These are phyloP conservation scores for Takifugu bimaculatus DNA, from an alignment of 2,113 vertebrate genomes.

Conservation along the genomic window DNA sequence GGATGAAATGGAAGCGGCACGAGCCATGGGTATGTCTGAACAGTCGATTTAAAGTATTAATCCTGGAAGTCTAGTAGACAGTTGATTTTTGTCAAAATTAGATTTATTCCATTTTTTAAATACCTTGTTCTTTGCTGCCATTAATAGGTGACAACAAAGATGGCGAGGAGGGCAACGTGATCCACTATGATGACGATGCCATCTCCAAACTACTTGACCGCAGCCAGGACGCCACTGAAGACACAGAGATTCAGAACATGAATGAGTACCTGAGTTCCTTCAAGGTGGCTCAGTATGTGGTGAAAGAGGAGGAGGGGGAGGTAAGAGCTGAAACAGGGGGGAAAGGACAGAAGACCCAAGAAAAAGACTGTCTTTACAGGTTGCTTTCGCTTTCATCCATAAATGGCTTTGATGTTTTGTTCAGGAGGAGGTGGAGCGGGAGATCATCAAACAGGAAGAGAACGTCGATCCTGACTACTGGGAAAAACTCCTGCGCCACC, in stretches of 20 bases:
- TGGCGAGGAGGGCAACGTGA: constrained; percentile 92
- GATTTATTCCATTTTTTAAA: neutral
- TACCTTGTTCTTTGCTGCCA: neutral
- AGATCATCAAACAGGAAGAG: constrained; percentile 99
- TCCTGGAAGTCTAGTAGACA: neutral
- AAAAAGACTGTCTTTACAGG: no score
- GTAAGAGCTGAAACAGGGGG: constrained; percentile 68
- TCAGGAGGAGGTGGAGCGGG: constrained; percentile 94
- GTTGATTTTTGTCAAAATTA: neutral
- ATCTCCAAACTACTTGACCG: constrained; percentile 96
- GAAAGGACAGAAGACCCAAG: no score
- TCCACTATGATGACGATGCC: constrained; percentile 93
- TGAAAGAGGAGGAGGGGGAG: constrained; percentile 97
- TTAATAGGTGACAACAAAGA: constrained; percentile 89
- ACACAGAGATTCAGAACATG: constrained; percentile 98
- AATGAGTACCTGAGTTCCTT: constrained; percentile 99
- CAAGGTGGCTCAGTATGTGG: constrained; percentile 98
- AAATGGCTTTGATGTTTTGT: neutral
- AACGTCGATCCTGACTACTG: constrained; percentile 98
- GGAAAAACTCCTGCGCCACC: constrained; percentile 96
- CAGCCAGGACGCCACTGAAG: constrained; percentile 90
- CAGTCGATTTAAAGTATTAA: no score
- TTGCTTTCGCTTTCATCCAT: no score
- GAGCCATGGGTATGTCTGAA: constrained; percentile 43
- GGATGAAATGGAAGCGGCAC: constrained; percentile 89